phyloP scores from a whole-genome alignment of 2,113 vertebrate species.

The Ranitomeya variabilis region DNA sequence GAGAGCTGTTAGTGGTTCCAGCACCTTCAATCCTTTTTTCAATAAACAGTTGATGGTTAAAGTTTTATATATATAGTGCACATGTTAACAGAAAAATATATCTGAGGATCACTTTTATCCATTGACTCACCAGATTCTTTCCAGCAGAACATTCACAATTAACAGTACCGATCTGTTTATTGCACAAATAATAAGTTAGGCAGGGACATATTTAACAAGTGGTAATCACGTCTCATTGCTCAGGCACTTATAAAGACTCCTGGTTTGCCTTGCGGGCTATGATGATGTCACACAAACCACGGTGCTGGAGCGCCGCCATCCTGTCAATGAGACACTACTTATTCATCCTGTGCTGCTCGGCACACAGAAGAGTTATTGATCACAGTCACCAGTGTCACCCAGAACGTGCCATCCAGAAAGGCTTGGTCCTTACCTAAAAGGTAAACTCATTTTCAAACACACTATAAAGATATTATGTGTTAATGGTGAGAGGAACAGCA shows the following conservation, averaged over 20 bases:
- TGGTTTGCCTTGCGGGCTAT: constrained; percentile 45
- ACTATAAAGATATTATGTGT: background rate
- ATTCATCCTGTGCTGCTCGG: constrained; percentile 15
- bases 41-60: constrained; percentile 1
- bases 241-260: constrained; percentile 36
- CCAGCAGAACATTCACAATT: constrained; percentile 11
- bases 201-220: constrained; percentile 43
- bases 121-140: constrained; percentile 35
- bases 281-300: constrained; percentile 53
- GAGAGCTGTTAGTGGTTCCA: constrained; percentile 43
- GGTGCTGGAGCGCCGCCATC: constrained; percentile 8
- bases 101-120: constrained; percentile 38
- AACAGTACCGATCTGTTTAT: constrained; percentile 13
- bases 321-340: constrained; percentile 25
- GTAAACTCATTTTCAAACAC: background rate
- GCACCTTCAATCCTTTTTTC: constrained; percentile 22
- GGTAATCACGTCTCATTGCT: constrained; percentile 43
- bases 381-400: background rate
- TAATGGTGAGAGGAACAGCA: too few relatives aligned
- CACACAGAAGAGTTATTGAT: constrained; percentile 29
- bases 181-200: constrained; percentile 39
- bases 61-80: constrained; percentile 36
- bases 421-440: background rate
- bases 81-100: background rate
- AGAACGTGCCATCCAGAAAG: background rate